Conservation (phyloP, 2,888 invertebrate genomes). For the Hemistola chrysoprasaria region DNA sequence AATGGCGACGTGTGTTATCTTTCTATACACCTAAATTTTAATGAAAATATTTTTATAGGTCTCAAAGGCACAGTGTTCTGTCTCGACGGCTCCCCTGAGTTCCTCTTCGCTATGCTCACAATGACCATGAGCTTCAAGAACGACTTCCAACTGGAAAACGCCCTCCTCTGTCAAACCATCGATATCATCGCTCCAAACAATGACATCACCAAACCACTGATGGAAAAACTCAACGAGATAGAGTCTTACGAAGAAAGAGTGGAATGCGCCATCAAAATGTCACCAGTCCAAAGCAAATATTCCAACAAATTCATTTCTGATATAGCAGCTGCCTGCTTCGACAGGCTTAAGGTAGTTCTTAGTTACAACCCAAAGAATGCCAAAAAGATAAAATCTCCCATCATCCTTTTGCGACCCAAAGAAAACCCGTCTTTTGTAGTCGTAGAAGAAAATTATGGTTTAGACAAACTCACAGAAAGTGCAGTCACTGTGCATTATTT, state of each 20-base stretch:
- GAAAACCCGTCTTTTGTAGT: constrained; percentile 73
- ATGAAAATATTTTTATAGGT: constrained; percentile 41
- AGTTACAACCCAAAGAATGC: constrained; percentile 67
- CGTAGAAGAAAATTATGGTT: constrained; percentile 85
- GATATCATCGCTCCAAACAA: constrained; percentile 71
- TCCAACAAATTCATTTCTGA: constrained; percentile 50
- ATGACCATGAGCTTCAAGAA: constrained; percentile 68
- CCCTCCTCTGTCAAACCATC: constrained; percentile 79
- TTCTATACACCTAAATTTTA: neutral
- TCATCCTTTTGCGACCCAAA: constrained; percentile 85
- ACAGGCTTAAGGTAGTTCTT: constrained; percentile 79
- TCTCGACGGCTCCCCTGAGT: constrained; percentile 91
- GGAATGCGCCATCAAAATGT: constrained; percentile 60
- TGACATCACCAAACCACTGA: constrained; percentile 55
- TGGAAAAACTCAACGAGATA: constrained; percentile 72
- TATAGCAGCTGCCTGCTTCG: constrained; percentile 56
- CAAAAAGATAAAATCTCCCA: constrained; percentile 79
- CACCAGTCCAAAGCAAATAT: constrained; percentile 63
- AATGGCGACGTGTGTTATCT: too few species aligned
- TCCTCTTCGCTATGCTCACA: constrained; percentile 81
- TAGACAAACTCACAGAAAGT: constrained; percentile 81
- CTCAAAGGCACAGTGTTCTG: constrained; percentile 84
- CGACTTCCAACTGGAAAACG: constrained; percentile 79
- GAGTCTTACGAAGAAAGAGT: constrained; percentile 83
- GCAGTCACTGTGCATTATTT: constrained; percentile 83